phyloP scores from a whole-genome alignment of 2,888 invertebrate genomes.

The Morinoia aosen region DNA sequence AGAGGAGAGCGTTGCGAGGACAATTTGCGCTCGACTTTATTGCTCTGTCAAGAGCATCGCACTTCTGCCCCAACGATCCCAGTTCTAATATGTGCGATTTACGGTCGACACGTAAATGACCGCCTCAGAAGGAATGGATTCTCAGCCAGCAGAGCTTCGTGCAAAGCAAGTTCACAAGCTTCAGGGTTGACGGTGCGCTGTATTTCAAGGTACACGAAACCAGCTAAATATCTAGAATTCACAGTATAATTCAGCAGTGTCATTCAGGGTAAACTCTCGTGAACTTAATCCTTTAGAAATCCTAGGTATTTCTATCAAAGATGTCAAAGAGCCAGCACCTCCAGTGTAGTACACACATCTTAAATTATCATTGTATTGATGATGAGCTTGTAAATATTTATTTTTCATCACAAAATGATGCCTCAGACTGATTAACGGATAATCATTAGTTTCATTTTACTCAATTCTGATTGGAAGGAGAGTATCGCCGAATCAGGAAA shows the following conservation, averaged over 20 bases:
- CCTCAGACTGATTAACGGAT: too few species aligned
- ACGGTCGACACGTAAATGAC: slow-evolving; percentile 40
- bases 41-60: slow-evolving; percentile 51
- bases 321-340: too few species aligned
- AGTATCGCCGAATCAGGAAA: too few species aligned
- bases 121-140: neutral
- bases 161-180: neutral
- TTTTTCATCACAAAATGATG: too few species aligned
- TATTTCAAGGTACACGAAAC: neutral
- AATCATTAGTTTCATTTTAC: too few species aligned
- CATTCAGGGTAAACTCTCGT: too few species aligned
- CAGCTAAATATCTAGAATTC: neutral
- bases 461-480: too few species aligned
- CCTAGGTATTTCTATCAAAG: too few species aligned
- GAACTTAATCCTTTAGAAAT: too few species aligned
- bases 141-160: neutral
- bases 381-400: too few species aligned
- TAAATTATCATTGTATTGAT: too few species aligned
- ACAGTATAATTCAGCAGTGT: neutral
- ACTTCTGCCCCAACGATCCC: slow-evolving; percentile 35
- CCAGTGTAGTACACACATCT: too few species aligned
- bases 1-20: slow-evolving; percentile 28
- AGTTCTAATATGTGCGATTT: slow-evolving; percentile 41
- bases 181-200: neutral
- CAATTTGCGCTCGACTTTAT: slow-evolving; percentile 50